phyloP scores from a whole-genome alignment of 30 jellyfish, hydroid and myxozoan species.

The Hydractinia symbiolongicarpus region DNA sequence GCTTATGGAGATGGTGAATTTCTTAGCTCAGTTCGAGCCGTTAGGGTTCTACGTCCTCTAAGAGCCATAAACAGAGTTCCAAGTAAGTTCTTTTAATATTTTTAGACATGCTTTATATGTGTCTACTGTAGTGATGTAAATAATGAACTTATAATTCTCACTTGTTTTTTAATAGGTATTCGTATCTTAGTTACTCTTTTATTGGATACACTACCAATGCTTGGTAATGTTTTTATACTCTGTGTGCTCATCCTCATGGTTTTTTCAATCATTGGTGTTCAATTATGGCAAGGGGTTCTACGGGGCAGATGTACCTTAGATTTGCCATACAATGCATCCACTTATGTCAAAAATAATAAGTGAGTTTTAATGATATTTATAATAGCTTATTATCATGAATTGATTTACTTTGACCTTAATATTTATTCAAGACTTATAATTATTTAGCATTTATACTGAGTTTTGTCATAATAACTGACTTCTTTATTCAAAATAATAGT shows the following conservation, averaged over 20 bases:
- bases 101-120: background rate
- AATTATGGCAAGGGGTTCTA: conserved; percentile 94
- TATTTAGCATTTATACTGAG: too few relatives aligned
- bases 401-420: too few relatives aligned
- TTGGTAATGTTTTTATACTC: conserved; percentile 88
- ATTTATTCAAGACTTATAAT: too few relatives aligned
- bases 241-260: conserved; percentile 74
- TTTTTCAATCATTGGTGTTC: conserved; percentile 95
- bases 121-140: background rate
- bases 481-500: too few relatives aligned
- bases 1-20: conserved; percentile 96
- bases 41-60: conserved; percentile 89
- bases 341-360: background rate
- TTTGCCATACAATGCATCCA: conserved; percentile 21
- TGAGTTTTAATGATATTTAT: background rate
- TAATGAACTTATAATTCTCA: background rate
- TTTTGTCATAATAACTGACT: too few relatives aligned
- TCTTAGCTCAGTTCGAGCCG: conserved; percentile 94
- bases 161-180: conserved; percentile 51
- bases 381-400: too few relatives aligned
- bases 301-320: conserved; percentile 70
- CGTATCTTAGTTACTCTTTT: conserved; percentile 85
- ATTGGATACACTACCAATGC: conserved; percentile 96
- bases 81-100: conserved; percentile 48
- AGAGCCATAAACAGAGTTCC: conserved; percentile 97